Conservation (phyloP, 2,888 invertebrate genomes). For the Hymenopus coronatus region DNA sequence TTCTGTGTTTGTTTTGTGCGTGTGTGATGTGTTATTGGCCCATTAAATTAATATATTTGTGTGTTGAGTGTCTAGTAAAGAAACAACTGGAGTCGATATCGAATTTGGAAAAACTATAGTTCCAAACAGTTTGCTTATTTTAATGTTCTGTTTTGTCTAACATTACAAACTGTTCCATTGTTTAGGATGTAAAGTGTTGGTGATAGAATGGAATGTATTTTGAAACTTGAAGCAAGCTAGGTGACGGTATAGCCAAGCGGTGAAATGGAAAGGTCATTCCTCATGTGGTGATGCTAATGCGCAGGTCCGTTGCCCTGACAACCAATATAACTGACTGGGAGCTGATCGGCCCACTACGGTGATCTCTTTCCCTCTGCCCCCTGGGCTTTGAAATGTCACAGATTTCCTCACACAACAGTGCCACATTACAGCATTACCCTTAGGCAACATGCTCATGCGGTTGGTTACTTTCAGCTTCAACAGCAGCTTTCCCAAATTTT, state of each 20-base stretch:
- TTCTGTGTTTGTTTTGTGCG: too few species aligned
- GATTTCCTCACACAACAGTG: background rate
- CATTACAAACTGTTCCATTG: too few species aligned
- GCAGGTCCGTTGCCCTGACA: background rate
- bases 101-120: too few species aligned
- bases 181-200: too few species aligned
- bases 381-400: background rate
- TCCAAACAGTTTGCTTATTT: too few species aligned
- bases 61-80: too few species aligned
- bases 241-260: background rate
- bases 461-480: background rate
- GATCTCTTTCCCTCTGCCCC: background rate
- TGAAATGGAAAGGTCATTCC: background rate
- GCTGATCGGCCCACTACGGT: background rate
- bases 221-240: background rate
- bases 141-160: too few species aligned
- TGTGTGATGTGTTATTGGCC: too few species aligned
- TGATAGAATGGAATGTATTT: too few species aligned
- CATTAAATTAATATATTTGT: too few species aligned
- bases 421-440: background rate
- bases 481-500: background rate
- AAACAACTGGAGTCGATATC: too few species aligned
- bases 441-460: background rate
- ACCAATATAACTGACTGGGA: background rate
- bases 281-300: background rate